Conservation (phyloP, 2,113 vertebrate species). For the Megaceryle torquata region DNA sequence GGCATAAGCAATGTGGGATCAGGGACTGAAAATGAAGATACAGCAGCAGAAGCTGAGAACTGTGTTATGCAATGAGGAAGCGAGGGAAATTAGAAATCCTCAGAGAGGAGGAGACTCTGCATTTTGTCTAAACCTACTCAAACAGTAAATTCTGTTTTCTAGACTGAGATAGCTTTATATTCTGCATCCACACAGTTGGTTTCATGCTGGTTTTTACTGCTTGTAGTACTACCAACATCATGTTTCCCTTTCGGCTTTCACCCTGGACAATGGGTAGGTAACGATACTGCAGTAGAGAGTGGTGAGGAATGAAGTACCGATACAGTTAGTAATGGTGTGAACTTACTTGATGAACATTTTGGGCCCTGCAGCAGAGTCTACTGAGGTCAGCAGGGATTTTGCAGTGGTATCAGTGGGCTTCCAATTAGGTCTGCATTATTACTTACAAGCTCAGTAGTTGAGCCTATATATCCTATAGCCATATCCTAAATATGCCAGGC, state of each 20-base stretch:
- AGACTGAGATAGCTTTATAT: neutral
- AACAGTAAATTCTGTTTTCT: neutral
- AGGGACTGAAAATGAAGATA: neutral
- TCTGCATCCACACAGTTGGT: neutral
- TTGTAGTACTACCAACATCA: neutral
- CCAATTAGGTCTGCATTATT: neutral
- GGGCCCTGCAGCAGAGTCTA: neutral
- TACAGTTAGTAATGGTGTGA: neutral
- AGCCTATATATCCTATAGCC: neutral
- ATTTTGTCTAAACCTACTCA: neutral
- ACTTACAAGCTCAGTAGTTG: neutral
- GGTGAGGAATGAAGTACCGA: neutral
- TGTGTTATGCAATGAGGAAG: neutral
- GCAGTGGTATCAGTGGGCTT: neutral
- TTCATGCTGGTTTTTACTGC: neutral
- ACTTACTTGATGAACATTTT: neutral
- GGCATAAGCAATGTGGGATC: neutral
- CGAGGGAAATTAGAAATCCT: neutral
- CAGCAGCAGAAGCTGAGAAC: neutral
- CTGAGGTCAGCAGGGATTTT: neutral
- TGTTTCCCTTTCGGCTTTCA: neutral
- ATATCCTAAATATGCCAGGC: neutral
- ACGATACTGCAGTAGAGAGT: neutral
- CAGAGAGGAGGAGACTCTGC: neutral
- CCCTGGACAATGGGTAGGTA: neutral